Evolutionary conservation across 2,888 invertebrate species (phyloP).

Genomic region (Norana najaformis): DNA sequence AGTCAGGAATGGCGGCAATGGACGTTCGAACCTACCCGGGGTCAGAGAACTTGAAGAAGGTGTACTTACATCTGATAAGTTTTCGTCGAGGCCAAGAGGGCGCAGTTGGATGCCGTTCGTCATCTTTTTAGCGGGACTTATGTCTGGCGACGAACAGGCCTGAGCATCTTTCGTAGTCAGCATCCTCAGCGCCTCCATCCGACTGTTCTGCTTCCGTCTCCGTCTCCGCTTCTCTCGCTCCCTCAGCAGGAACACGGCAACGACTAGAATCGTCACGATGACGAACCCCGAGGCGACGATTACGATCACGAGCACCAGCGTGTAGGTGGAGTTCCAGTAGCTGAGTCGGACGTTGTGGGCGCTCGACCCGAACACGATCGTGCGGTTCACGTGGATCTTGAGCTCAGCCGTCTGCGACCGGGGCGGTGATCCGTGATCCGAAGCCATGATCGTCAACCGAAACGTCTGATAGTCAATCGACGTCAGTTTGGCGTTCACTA

Average conservation of each 20-base stretch:
- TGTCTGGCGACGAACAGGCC: constrained; percentile 1
- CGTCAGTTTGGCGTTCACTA: constrained; percentile 10
- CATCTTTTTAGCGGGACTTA: constrained; percentile 2
- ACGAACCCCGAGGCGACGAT: neutral
- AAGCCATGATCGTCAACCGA: constrained; percentile 21
- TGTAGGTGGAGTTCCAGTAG: constrained; percentile 18
- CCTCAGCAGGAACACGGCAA: constrained; percentile 15
- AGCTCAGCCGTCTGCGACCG: constrained; percentile 24
- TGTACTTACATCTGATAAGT: no score
- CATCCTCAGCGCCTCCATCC: constrained; percentile 32
- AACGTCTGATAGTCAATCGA: constrained; percentile 31
- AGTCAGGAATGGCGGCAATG: no score
- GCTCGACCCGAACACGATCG: constrained; percentile 21
- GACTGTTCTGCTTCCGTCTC: constrained; percentile 10
- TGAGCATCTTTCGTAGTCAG: constrained; percentile 21
- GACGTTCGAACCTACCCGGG: no score
- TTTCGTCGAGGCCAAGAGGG: neutral
- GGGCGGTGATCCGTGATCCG: constrained; percentile 32
- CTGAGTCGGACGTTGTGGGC: neutral
- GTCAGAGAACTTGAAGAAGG: no score
- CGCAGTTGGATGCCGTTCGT: neutral
- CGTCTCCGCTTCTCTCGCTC: constrained; percentile 25
- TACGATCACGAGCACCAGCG: neutral
- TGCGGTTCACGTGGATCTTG: constrained; percentile 30
- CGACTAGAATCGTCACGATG: constrained; percentile 17